A percentile compares a stretch with the other conserved stretches of the same genome.
Conservation (phyloP, 2,797 vertebrate genomes). For the Bovichtus diacanthus region DNA sequence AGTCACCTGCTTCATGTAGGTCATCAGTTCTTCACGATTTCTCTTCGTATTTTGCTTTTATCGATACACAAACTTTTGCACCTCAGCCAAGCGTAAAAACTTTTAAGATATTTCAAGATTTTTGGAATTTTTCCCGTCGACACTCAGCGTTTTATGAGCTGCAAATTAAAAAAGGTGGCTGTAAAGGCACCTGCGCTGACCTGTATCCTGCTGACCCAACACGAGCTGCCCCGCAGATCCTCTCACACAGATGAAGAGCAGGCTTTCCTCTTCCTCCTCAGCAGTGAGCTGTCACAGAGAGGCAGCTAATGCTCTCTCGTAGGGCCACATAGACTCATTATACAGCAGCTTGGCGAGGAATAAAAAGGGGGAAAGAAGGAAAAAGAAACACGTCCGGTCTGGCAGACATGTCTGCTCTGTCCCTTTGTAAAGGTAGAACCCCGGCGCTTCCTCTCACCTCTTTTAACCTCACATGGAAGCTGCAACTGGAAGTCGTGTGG, state of each 20-base stretch:
- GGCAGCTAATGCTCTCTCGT: conserved; percentile 63
- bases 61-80: too few species aligned
- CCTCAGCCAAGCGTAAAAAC: too few species aligned
- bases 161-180: too few species aligned
- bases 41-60: too few species aligned
- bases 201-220: too few species aligned
- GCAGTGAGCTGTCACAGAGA: conserved; percentile 47
- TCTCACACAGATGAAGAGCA: conserved; percentile 23
- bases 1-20: too few species aligned
- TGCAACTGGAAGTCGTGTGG: conserved; percentile 28
- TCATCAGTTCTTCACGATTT: too few species aligned
- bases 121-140: too few species aligned
- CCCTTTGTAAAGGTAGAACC: conserved; percentile 61
- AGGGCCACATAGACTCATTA: conserved; percentile 68
- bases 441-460: conserved; percentile 47
- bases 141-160: too few species aligned
- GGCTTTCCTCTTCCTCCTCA: conserved; percentile 41
- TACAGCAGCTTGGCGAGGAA: conserved; percentile 34
- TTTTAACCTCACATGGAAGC: conserved; percentile 56
- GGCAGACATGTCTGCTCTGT: conserved; percentile 53
- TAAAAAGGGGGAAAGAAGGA: neutral
- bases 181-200: too few species aligned
- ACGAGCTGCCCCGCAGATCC: neutral
- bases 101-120: too few species aligned
- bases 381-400: conserved; percentile 53